phyloP scores from a whole-genome alignment of 2,797 vertebrate genomes.

The Buceros bicornis region DNA sequence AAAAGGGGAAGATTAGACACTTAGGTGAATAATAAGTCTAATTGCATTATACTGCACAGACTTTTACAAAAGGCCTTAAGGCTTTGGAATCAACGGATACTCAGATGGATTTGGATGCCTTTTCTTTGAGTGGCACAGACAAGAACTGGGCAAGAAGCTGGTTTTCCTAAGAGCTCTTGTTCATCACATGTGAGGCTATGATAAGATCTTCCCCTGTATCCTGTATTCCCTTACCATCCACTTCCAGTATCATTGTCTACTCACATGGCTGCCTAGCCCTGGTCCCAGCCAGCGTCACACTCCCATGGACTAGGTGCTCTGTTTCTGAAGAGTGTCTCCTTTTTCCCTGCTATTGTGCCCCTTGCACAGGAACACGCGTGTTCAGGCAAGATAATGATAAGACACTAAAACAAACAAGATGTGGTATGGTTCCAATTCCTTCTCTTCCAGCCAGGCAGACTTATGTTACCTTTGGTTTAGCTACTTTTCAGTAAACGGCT shows the following conservation, averaged over 20 bases:
- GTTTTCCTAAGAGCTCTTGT: neutral
- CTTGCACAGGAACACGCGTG: neutral
- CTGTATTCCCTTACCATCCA: neutral
- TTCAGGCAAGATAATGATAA: neutral
- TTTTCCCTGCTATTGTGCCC: neutral
- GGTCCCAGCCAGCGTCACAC: neutral
- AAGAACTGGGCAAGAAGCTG: neutral
- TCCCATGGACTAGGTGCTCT: neutral
- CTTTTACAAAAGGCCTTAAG: neutral
- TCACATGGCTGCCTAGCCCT: neutral
- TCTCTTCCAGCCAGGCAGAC: neutral
- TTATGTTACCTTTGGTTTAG: neutral
- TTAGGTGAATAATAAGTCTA: constrained; percentile 19
- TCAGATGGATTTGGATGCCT: neutral
- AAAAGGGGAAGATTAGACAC: constrained; percentile 14
- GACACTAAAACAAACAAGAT: neutral
- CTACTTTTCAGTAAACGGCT: neutral
- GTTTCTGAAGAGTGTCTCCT: neutral
- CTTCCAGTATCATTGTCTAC: neutral
- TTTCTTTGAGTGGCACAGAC: neutral
- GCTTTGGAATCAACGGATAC: neutral
- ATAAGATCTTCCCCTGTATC: neutral
- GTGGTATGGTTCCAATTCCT: neutral
- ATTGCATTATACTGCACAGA: neutral
- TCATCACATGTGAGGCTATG: neutral